A percentile compares a stretch with the other conserved stretches of the same genome.
These are phyloP conservation scores for Harpagoxenus sublaevis DNA, from an alignment of 2,888 invertebrate genomes.

Conservation along the genomic window DNA sequence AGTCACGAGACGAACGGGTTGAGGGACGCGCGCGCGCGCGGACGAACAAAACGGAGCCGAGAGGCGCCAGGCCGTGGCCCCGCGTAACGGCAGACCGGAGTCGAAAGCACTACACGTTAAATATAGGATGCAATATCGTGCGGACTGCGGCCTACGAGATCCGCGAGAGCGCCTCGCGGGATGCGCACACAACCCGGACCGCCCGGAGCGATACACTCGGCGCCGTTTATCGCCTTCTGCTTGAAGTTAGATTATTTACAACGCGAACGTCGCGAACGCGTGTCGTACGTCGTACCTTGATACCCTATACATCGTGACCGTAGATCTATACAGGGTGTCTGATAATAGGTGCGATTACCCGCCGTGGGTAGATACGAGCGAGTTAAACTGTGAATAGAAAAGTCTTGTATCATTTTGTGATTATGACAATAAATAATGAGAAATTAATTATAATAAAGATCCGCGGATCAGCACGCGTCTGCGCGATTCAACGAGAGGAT, in stretches of 20 bases:
- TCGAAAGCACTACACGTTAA: constrained; percentile 56
- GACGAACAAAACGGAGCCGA: constrained; percentile 2
- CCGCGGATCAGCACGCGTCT: too few species aligned
- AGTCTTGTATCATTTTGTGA: too few species aligned
- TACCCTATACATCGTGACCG: not conserved
- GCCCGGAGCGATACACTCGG: not conserved
- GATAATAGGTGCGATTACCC: too few species aligned
- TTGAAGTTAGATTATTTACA: not conserved
- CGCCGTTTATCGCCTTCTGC: not conserved
- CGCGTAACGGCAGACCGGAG: constrained; percentile 12
- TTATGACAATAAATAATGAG: too few species aligned
- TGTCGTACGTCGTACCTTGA: not conserved
- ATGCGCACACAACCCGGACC: not conserved
- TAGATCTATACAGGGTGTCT: not conserved
- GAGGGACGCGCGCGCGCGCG: constrained; percentile 7
- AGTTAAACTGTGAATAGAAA: too few species aligned
- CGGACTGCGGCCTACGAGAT: not conserved
- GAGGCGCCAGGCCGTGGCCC: not conserved
- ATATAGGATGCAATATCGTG: constrained; percentile 60
- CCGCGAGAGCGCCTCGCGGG: constrained; percentile 10
- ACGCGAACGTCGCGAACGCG: not conserved
- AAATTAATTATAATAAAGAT: too few species aligned
- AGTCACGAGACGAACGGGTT: constrained; percentile 2
- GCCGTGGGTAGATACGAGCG: too few species aligned
- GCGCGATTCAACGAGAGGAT: too few species aligned